phyloP scores from a whole-genome alignment of 2,113 vertebrate species.

The Progne subis region DNA sequence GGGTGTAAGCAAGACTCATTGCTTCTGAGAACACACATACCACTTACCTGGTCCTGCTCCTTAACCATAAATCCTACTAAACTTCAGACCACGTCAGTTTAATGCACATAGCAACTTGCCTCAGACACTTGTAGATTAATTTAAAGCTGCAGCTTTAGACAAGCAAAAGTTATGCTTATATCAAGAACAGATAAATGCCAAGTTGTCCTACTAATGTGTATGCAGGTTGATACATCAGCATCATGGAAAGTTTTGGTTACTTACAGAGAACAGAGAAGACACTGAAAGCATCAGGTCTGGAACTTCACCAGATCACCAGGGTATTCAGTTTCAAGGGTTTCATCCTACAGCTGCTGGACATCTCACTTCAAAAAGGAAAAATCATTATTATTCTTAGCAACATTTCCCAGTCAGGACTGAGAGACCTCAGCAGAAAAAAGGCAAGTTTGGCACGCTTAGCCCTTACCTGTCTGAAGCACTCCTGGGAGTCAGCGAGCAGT shows the following conservation, averaged over 20 bases:
- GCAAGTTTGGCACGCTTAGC: not conserved
- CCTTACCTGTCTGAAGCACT: slow-evolving; percentile 35
- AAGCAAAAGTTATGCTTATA: not conserved
- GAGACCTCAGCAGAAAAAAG: not conserved
- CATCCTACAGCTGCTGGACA: not conserved
- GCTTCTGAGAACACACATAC: not conserved
- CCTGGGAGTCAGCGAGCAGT: not conserved
- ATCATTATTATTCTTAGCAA: not conserved
- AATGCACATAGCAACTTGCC: not conserved
- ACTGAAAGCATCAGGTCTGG: not conserved
- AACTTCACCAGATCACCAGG: not conserved
- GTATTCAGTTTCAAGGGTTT: not conserved
- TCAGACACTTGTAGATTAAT: not conserved
- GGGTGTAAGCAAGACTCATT: not conserved
- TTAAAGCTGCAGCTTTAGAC: not conserved
- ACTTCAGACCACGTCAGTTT: not conserved
- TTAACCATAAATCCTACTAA: not conserved
- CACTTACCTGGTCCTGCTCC: not conserved
- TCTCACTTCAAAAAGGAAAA: not conserved
- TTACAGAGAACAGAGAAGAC: not conserved
- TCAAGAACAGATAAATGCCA: not conserved
- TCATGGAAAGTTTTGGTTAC: not conserved
- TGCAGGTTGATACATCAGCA: not conserved
- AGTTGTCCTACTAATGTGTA: too few species aligned
- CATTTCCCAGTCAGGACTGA: not conserved